phyloP scores from a whole-genome alignment of 2,888 invertebrate genomes.

The Spisula solida region DNA sequence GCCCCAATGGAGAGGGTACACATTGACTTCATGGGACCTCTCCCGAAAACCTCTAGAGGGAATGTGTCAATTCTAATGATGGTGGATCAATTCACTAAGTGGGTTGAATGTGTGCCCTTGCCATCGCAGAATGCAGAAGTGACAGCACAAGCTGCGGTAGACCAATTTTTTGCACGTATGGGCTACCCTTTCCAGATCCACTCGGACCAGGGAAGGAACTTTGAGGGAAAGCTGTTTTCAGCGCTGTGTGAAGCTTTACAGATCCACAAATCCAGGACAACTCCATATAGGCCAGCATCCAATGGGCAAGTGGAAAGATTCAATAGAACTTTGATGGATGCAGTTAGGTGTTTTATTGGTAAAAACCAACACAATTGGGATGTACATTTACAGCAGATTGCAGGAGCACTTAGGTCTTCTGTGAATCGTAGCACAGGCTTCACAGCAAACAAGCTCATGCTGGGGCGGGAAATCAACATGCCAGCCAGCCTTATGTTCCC shows the following conservation, averaged over 20 bases:
- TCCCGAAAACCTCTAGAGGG: too few relatives aligned
- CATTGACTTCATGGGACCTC: too few relatives aligned
- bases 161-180: too few relatives aligned
- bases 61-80: too few relatives aligned
- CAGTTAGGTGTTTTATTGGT: conserved; percentile 45
- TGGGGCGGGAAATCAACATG: conserved; percentile 4
- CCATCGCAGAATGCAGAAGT: conserved; percentile 26
- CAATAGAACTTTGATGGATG: conserved; percentile 54
- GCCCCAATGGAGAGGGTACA: too few relatives aligned
- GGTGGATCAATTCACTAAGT: too few relatives aligned
- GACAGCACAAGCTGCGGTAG: too few relatives aligned
- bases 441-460: too few relatives aligned
- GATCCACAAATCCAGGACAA: conserved; percentile 26
- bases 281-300: not conserved
- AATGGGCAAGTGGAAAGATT: conserved; percentile 36
- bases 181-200: too few relatives aligned
- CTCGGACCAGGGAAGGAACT: conserved; percentile 29
- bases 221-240: not conserved
- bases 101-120: conserved; percentile 31
- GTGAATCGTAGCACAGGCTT: conserved; percentile 32
- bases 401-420: not conserved
- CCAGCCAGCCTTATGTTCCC: conserved; percentile 28
- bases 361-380: not conserved
- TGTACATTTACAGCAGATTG: not conserved
- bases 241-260: not conserved